A percentile compares a stretch with the other conserved stretches of the same genome.
These are phyloP conservation scores for Pachycephus smyrnensis DNA, from an alignment of 2,888 invertebrate species.

Conservation along the genomic window DNA sequence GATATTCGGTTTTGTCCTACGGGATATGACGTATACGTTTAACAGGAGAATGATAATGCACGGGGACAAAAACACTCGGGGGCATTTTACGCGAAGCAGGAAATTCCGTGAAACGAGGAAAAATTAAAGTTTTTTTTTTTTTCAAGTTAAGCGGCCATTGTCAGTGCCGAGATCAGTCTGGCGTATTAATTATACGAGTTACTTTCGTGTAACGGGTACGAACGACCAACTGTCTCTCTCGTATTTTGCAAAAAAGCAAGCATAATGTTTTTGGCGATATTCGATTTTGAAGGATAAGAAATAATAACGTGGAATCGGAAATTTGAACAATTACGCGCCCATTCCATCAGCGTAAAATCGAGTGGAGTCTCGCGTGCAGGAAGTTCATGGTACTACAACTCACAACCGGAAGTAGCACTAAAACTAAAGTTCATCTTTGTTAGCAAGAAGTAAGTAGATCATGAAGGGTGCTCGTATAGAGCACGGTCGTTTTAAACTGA, in stretches of 20 bases:
- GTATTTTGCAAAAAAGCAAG: neutral
- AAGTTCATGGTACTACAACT: neutral
- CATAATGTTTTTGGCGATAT: too few species aligned
- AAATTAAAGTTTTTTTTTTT: neutral
- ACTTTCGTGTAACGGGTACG: neutral
- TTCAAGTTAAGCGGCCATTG: neutral
- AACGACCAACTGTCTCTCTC: neutral
- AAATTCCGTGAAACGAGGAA: neutral
- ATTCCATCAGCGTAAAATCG: neutral
- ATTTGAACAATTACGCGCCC: neutral
- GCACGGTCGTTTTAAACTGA: constrained; percentile 41
- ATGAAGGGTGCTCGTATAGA: constrained; percentile 39
- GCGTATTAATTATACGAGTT: neutral
- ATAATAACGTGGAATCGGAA: neutral
- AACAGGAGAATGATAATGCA: neutral
- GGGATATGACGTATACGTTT: neutral
- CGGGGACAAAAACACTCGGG: neutral
- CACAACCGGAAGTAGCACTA: constrained; percentile 25
- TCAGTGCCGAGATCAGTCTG: neutral
- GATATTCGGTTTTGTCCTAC: neutral
- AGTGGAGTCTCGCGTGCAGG: neutral
- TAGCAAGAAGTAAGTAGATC: constrained; percentile 41
- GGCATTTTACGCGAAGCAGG: neutral
- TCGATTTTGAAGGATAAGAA: too few species aligned
- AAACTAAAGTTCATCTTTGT: constrained; percentile 51